Percentiles rank a stretch among this genome's conserved stretches.
phyloP scores from a whole-genome alignment of 2,797 vertebrate genomes.

The Syndactyla subalaris region DNA sequence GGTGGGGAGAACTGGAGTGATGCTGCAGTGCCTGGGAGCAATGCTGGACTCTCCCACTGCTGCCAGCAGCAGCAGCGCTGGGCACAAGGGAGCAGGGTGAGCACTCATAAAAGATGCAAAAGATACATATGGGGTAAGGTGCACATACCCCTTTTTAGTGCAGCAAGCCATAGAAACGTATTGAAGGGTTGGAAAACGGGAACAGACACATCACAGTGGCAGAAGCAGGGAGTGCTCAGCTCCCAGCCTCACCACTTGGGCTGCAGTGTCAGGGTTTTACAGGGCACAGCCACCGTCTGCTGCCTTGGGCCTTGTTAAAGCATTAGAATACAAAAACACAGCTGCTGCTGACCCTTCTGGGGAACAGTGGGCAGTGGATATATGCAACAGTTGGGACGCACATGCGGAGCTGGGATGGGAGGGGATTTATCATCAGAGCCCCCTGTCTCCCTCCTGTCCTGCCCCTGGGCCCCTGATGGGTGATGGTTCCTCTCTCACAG shows the following conservation, averaged over 20 bases:
- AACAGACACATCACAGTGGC: background rate
- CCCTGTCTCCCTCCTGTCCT: background rate
- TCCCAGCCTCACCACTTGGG: background rate
- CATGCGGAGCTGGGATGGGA: background rate
- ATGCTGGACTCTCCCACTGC: background rate
- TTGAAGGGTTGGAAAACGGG: background rate
- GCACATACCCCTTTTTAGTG: accelerated
- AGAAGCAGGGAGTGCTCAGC: background rate
- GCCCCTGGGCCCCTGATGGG: accelerated
- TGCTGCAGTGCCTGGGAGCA: background rate
- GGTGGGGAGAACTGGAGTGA: background rate
- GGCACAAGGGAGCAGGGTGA: background rate
- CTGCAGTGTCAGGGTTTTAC: accelerated
- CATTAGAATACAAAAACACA: background rate
- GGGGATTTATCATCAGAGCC: background rate
- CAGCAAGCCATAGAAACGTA: accelerated
- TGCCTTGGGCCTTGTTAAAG: background rate
- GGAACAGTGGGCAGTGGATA: accelerated
- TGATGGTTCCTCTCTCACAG: background rate
- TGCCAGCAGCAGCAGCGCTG: background rate
- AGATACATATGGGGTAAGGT: accelerated
- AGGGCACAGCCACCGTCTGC: background rate
- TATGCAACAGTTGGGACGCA: accelerated
- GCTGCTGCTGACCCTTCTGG: background rate
- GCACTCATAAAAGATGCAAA: background rate